Base-by-base conservation (phyloP, 1,140 invertebrate genomes). In the Cydia fagiglandana region DNA sequence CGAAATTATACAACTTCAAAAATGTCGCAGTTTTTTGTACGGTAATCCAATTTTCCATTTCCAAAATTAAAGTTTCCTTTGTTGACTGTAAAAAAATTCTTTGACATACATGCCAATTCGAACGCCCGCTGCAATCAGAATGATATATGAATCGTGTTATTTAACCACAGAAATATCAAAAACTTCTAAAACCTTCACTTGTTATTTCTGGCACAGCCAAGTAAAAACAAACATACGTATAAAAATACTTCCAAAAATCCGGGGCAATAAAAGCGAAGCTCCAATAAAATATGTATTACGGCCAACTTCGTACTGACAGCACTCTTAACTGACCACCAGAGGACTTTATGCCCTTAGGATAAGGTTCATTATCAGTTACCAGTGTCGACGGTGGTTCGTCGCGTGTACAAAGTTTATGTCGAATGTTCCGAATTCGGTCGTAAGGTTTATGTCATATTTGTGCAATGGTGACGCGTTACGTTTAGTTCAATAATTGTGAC, bases 401-500 rank as follows among this genome's bases (percentile, higher is more conserved):
- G 45, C 45, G 13, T 47, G 45, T 0, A 47, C 45, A 12, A 47
- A 47, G 45, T 12, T 47, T 47, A 56, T 17, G 2, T 13, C n/a
- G 53, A 56, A 56, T 56, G n/a, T 56, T 56, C 53, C n/a, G 53
- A 56, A 56, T 56, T 56, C 53, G 53, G 53, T 56, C 53, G n/a
- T 56, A 9, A 17, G 53, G 53, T 56, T 56, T 56, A 56, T 56
- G 15, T 17, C n/a, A 53, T 53, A 53, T 53, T n/a, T 53, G 50
- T 53, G 50, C 50, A 53, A 53, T 7, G 50, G n/a, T 15, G 47
- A 50, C 10, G 47, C 47, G 47, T 17, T 53, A 4, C 15, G 4
- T n/a, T n/a, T 17, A 17, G 50, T 53, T 53, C n/a, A 53, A 12
- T 45, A 13, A 13, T 45, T 12, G 12, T 45, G 41, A 45, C 41